phyloP scores from a whole-genome alignment of 2,113 vertebrate genomes.

The Pomatostomus ruficeps region DNA sequence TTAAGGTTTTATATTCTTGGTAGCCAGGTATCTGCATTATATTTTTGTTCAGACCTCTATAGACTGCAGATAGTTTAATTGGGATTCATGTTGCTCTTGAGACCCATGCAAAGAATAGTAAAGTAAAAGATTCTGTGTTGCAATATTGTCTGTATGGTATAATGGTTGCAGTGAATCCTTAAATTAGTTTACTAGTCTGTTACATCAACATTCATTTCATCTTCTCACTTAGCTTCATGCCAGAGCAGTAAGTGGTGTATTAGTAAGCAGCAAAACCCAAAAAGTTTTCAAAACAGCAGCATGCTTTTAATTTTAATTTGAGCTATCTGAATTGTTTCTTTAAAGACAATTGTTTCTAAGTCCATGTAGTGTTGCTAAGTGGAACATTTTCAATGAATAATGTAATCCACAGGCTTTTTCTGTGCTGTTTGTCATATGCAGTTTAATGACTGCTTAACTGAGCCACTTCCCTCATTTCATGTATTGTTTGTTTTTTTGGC shows the following conservation, averaged over 20 bases:
- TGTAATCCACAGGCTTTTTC: constrained; percentile 38
- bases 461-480: constrained; percentile 46
- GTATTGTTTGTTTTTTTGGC: constrained; percentile 63
- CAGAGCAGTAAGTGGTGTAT: constrained; percentile 54
- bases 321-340: constrained; percentile 39
- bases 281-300: constrained; percentile 56
- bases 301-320: constrained; percentile 54
- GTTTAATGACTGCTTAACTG: constrained; percentile 43
- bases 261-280: constrained; percentile 34
- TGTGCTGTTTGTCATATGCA: constrained; percentile 40
- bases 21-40: not conserved
- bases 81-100: constrained; percentile 71
- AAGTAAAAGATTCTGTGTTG: constrained; percentile 62
- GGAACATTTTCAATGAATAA: constrained; percentile 49
- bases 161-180: constrained; percentile 53
- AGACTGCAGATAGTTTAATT: constrained; percentile 67
- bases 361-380: constrained; percentile 51
- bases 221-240: constrained; percentile 62
- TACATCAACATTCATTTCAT: constrained; percentile 65
- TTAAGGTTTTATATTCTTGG: constrained; percentile 22
- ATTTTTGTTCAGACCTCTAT: constrained; percentile 55
- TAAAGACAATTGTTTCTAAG: constrained; percentile 36
- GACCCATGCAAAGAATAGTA: constrained; percentile 53
- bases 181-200: constrained; percentile 70
- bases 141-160: constrained; percentile 1